Conservation (phyloP, 2,888 invertebrate genomes). For the Epinotia nisella region DNA sequence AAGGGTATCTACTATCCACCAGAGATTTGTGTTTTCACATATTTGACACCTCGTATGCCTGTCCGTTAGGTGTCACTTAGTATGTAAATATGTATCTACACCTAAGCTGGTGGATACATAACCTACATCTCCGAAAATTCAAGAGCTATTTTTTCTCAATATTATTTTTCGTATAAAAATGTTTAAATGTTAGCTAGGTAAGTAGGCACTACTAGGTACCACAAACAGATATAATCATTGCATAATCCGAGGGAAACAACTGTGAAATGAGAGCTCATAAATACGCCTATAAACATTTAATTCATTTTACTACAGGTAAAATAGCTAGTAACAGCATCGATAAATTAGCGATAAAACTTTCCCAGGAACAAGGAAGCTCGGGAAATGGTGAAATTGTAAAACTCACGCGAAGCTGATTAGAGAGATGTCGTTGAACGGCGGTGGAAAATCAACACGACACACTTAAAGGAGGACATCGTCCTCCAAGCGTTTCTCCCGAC, state of each 20-base stretch:
- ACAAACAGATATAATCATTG: neutral
- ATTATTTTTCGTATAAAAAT: too few relatives aligned
- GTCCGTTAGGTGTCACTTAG: too few relatives aligned
- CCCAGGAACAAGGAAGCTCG: neutral
- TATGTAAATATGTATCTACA: too few relatives aligned
- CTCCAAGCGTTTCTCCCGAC: too few relatives aligned
- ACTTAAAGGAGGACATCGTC: neutral
- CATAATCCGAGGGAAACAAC: neutral
- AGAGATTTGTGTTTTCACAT: too few relatives aligned
- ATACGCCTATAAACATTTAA: constrained; percentile 2
- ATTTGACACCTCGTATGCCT: too few relatives aligned
- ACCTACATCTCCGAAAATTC: too few relatives aligned
- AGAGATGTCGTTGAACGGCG: neutral
- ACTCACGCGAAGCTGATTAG: neutral
- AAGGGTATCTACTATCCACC: too few relatives aligned
- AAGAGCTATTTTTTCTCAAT: too few relatives aligned
- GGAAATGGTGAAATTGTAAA: neutral
- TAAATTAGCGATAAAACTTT: neutral
- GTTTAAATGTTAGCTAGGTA: too few relatives aligned
- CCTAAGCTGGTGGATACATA: too few relatives aligned
- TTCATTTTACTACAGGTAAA: neutral
- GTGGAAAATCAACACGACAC: neutral
- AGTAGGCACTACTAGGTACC: too few relatives aligned
- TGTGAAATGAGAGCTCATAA: constrained; percentile 4
- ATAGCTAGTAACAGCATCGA: neutral